Percentiles rank a stretch among this genome's conserved stretches.
phyloP scores from a whole-genome alignment of 2,888 invertebrate genomes.

The Folsomia manolachei region DNA sequence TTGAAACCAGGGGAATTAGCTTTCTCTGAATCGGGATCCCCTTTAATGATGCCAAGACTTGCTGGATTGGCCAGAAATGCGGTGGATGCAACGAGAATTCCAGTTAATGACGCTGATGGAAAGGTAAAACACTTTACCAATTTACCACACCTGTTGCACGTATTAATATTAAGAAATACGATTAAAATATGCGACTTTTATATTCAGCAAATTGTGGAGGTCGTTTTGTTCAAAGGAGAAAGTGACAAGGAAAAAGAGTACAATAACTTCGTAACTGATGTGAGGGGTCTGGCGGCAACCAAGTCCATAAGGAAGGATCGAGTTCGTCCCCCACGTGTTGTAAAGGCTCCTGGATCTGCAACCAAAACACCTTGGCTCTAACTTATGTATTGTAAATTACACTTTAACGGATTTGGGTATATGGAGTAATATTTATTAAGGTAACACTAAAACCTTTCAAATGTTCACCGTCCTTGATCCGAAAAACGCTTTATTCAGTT shows the following conservation, averaged over 20 bases:
- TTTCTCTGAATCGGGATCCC: constrained; percentile 43
- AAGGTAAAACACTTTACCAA: constrained; percentile 26
- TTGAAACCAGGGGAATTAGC: constrained; percentile 44
- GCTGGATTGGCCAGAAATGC: background rate
- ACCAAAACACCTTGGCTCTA: constrained; percentile 29
- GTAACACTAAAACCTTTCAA: no score
- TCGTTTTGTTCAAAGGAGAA: constrained; percentile 34
- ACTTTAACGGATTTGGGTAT: no score
- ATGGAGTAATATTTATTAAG: no score
- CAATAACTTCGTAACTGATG: constrained; percentile 37
- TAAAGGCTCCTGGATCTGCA: background rate
- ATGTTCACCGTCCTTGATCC: no score
- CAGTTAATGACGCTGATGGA: constrained; percentile 27
- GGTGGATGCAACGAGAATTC: constrained; percentile 20
- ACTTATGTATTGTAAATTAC: no score
- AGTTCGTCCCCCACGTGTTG: constrained; percentile 23
- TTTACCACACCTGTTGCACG: no score
- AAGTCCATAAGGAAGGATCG: constrained; percentile 28
- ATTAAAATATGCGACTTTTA: background rate
- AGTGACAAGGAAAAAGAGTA: constrained; percentile 24
- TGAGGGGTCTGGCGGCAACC: constrained; percentile 33
- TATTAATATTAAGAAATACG: no score
- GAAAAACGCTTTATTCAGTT: no score
- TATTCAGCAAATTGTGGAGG: constrained; percentile 39
- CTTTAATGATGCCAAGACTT: constrained; percentile 22